Evolutionary conservation across 2,888 invertebrate species (phyloP), one percentile per base, ranked within the genome.

Genomic region (Bombyx huttoni): DNA sequence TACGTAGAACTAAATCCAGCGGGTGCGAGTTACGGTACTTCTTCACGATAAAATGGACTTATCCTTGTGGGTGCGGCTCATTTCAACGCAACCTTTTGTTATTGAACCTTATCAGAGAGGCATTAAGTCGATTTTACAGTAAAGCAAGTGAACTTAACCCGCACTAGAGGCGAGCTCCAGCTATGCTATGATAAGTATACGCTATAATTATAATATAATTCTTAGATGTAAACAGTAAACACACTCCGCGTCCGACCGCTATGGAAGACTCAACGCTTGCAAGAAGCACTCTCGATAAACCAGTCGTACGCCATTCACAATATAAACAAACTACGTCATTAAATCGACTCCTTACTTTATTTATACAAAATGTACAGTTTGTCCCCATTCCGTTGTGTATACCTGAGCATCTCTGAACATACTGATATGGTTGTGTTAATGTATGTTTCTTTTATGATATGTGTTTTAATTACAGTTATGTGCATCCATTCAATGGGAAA

Each of bases 191-290:
- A 81, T 49, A 59, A 79, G 78, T 83, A 82, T 80, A 85, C 77
- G 70, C 84, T 87, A 87, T 85, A 85, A 87, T 86, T 87, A 87
- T 88, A 82, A 70, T 80, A 83, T 86, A 86, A 85, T 88, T 86
- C 87, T 87, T 88, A 87, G 74, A 76, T 66, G 75, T 82, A 78
- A n/a, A 85, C 79, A 83, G 77, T 81, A 78, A 76, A 82, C 77
- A 79, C 74, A 67, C 70, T 69, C 66, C 73, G 84, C 83, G 83
- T 67, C 71, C 83, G 86, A 87, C 87, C 84, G 87, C 80, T 87
- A 84, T 88, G 88, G 88, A 88, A 88, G 88, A 88, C 88, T 81
- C 80, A 78, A 83, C 84, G 86, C 88, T 87, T 85, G 73, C 81
- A 71, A 79, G 79, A 87, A 87, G 87, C 87, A 84, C 79, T 79